A percentile compares a stretch with the other conserved stretches of the same genome.
Evolutionary conservation across 2,797 vertebrate genomes (phyloP).

Genomic region (Cygnus olor): DNA sequence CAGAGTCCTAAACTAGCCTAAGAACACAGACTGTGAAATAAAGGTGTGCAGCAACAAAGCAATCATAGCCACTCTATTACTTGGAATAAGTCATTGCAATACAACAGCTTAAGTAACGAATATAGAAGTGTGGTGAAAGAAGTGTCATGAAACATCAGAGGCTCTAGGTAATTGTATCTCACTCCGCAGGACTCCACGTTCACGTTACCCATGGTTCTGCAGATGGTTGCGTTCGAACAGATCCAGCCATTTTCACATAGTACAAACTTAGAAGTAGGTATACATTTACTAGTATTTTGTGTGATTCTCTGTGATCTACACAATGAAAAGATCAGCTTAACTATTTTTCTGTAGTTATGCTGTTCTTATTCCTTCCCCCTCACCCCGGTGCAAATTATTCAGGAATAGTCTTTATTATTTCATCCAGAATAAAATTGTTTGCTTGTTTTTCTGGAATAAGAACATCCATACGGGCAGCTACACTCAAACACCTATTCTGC

Average conservation of each 20-base stretch:
- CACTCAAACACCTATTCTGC: background rate
- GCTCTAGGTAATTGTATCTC: background rate
- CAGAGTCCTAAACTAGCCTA: background rate
- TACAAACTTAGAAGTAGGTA: background rate
- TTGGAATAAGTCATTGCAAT: background rate
- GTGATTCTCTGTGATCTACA: background rate
- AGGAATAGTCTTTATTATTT: background rate
- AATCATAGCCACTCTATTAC: background rate
- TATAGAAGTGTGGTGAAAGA: background rate
- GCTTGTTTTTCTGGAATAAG: background rate
- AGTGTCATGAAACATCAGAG: background rate
- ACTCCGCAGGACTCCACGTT: background rate
- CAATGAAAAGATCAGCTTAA: background rate
- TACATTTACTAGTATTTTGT: fast-evolving
- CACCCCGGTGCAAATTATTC: background rate
- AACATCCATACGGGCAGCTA: background rate
- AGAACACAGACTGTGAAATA: background rate
- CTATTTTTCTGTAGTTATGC: background rate
- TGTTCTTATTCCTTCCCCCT: background rate
- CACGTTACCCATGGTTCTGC: background rate
- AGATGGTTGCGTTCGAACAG: background rate
- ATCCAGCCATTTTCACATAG: background rate
- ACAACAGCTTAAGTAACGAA: background rate
- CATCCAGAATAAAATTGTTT: background rate
- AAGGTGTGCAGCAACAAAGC: background rate